Evolutionary conservation across 1,140 invertebrate genomes (phyloP), one percentile per base, ranked within the genome.

Genomic region (Thaumatotibia leucotreta): DNA sequence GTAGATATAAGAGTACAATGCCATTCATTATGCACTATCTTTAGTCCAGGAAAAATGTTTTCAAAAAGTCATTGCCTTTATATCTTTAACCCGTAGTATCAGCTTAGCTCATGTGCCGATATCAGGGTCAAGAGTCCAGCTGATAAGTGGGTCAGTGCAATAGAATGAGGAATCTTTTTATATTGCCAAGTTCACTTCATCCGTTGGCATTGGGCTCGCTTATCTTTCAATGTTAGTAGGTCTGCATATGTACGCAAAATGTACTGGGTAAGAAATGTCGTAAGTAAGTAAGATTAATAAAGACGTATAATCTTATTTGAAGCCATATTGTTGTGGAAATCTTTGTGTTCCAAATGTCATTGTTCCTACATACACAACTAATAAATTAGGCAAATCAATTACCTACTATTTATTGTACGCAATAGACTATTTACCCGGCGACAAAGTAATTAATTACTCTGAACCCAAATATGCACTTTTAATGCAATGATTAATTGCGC

Each of bases 131-230:
- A 65, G 69, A 79, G 74, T 80, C 69, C 70, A 64, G 64, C 78
- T 79, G 87, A 86, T 89, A 89, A 86, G 39, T 90, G 64, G 84
- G 87, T 82, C 86, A 84, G 73, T 88, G 80, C 79, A 87, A 75
- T 76, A 64, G 72, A 77, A 83, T 20, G 61, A 62, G 72, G 61
- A 67, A 74, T 73, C 77, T 70, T 66, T 68, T 73, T 73, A 72
- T 70, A 33, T 83, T 83, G 87, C 87, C 87, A 89, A 89, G 87
- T 87, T 89, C 86, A 83, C 32, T 52, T 39, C 31, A 61, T 35
- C 65, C 33, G 35, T 20, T 35, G 31, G 33, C 31, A 35, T 14
- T 58, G 52, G 52, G 23, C 52, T 27, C 10, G 5, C 52, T 58
- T 58, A 58, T 58, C 52, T 58, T 17, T 58, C 52, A 58, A 58